A percentile compares a stretch with the other conserved stretches of the same genome.
These are phyloP conservation scores for Speoplatyrhinus poulsoni DNA, from an alignment of 2,113 vertebrate genomes.

Conservation along the genomic window DNA sequence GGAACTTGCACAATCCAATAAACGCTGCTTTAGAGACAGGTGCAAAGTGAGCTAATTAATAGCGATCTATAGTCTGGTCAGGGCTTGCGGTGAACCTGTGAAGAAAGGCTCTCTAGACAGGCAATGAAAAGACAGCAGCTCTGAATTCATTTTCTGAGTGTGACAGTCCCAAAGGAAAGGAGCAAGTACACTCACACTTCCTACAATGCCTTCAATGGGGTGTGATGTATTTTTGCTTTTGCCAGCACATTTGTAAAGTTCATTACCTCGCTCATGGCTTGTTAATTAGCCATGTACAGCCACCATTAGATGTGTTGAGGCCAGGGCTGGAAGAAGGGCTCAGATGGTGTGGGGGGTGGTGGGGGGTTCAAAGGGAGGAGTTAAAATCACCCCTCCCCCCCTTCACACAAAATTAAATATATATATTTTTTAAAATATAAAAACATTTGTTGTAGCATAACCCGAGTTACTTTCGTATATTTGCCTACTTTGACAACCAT, in stretches of 20 bases:
- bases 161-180: constrained; percentile 66
- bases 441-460: too few relatives aligned
- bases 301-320: constrained; percentile 70
- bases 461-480: too few relatives aligned
- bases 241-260: constrained; percentile 78
- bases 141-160: constrained; percentile 73
- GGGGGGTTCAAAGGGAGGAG: too few relatives aligned
- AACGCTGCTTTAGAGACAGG: constrained; percentile 66
- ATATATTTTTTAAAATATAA: too few relatives aligned
- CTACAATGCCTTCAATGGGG: constrained; percentile 70
- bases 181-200: constrained; percentile 70
- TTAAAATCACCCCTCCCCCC: too few relatives aligned
- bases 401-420: too few relatives aligned
- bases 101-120: constrained; percentile 68
- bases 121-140: constrained; percentile 76
- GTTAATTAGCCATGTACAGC: constrained; percentile 81
- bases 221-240: constrained; percentile 75
- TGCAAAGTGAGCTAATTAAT: constrained; percentile 77
- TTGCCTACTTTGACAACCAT: too few relatives aligned
- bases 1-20: constrained; percentile 66
- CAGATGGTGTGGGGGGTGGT: too few relatives aligned
- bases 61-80: constrained; percentile 69
- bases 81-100: constrained; percentile 62
- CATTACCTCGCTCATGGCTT: constrained; percentile 76
- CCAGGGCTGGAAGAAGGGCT: constrained; percentile 53